Evolutionary conservation across 2,797 vertebrate species (phyloP), one percentile per base, ranked within the genome.

Genomic region (Syndactyla subalaris): DNA sequence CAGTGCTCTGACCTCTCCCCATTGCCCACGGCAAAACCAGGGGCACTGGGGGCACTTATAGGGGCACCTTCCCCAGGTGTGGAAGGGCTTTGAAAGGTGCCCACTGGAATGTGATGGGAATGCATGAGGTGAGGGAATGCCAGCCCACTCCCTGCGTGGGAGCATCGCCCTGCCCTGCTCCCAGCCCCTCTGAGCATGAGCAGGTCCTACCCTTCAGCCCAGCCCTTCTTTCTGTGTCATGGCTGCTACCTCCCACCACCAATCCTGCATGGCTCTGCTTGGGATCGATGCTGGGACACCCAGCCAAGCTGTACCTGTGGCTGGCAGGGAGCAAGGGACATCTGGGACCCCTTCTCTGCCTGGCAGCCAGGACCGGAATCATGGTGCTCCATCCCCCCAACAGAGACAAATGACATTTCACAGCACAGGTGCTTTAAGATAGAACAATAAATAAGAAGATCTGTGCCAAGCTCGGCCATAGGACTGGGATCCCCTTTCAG

Each of bases 401-500:
- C 76, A 38, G 49, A 85, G 75, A 92, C 81, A 75, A 92, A 76
- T 66, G 93, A 74, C 75, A 58, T 68, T 71, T 77, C 38, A 20
- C 68, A 91, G 92, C 83, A 92, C 90, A 95, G 88, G 52, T 52
- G 21, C 65, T 71, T 80, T 55, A 10, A 52, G 45, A 63, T 39
- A 58, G 75, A 83, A 68, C 81, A 95, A 65, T 85, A 62, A 80
- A 58, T 6, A 13, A 65, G 55, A 46, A 89, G 67, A n/a, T 77
- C 72, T 61, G n/a, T 4, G 32, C 78, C 1, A 22, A 81, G 92
- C 80, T 74, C 4, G 2, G 74, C 80, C 29, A 4, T 3, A 54
- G 57, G 55, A 23, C n/a, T 2, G 14, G 75, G 78, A 94, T 96
- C 87, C 22, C 65, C 91, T 96, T 94, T 95, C 96, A 94, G 81